Conservation (phyloP, 1,140 invertebrate species). For the Babylonia areolata region DNA sequence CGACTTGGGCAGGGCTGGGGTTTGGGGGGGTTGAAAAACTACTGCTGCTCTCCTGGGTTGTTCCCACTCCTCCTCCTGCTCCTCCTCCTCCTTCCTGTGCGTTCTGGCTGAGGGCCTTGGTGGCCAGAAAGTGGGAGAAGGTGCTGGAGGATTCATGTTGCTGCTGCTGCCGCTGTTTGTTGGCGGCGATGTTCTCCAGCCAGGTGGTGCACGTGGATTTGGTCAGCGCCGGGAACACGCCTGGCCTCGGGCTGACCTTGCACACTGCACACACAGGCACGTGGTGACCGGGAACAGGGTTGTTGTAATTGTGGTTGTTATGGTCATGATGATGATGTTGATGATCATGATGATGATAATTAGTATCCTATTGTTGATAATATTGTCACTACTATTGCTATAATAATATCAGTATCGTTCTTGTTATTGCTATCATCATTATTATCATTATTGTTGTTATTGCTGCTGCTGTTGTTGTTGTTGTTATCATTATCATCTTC, state of each 20-base stretch:
- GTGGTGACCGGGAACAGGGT: too few species aligned
- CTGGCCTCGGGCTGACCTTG: neutral
- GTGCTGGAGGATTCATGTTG: neutral
- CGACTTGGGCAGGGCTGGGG: neutral
- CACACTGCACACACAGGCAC: neutral
- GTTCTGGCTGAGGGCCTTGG: neutral
- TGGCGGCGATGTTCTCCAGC: neutral
- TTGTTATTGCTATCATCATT: too few species aligned
- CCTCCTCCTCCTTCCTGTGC: neutral
- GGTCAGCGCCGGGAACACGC: neutral
- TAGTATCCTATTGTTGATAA: too few species aligned
- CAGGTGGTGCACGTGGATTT: neutral
- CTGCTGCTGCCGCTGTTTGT: neutral
- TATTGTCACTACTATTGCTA: too few species aligned
- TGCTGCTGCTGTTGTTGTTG: too few species aligned
- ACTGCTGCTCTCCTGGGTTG: neutral
- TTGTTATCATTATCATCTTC: too few species aligned
- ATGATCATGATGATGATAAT: too few species aligned
- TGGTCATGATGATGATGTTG: too few species aligned
- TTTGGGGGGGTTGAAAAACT: neutral
- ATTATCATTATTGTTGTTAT: too few species aligned
- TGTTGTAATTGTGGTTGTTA: too few species aligned
- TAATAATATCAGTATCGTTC: too few species aligned
- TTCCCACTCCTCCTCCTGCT: neutral
- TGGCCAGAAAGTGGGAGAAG: neutral